phyloP scores from a whole-genome alignment of 1,140 invertebrate genomes.

The Lasioglossum albipes region DNA sequence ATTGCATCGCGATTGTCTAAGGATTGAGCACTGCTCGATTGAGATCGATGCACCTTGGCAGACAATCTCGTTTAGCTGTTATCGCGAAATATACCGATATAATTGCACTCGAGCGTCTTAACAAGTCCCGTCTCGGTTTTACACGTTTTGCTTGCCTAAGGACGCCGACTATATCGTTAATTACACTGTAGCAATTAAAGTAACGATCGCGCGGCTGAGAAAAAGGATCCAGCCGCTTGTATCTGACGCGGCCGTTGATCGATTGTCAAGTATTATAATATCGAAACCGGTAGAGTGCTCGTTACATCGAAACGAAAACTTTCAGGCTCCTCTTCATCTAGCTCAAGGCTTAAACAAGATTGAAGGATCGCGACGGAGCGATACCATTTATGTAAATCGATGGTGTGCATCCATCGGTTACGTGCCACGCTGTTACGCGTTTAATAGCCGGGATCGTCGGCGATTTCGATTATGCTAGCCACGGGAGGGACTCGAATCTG shows the following conservation, averaged over 20 bases:
- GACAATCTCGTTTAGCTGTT: background rate
- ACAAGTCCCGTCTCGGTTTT: conserved; percentile 2
- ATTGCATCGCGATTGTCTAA: too few species aligned
- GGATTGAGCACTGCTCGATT: background rate
- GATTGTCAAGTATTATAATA: background rate
- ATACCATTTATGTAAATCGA: conserved; percentile 41
- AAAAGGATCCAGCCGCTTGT: background rate
- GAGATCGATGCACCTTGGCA: conserved; percentile 12
- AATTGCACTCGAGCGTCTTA: conserved; percentile 27
- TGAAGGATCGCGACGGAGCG: background rate
- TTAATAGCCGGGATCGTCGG: background rate
- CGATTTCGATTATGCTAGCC: conserved; percentile 9
- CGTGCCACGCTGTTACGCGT: background rate
- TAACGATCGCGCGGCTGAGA: conserved; percentile 1
- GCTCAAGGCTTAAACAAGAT: background rate
- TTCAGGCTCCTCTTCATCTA: background rate
- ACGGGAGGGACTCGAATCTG: too few species aligned
- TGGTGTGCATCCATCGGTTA: background rate
- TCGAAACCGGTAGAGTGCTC: background rate
- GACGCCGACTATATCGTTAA: conserved; percentile 13
- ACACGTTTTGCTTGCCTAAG: background rate
- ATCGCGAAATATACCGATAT: conserved; percentile 25
- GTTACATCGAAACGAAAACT: background rate
- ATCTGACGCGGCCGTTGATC: background rate
- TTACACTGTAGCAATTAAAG: conserved; percentile 37